Base-by-base conservation (phyloP, 2,888 invertebrate species). In the Athetis lepigone region DNA sequence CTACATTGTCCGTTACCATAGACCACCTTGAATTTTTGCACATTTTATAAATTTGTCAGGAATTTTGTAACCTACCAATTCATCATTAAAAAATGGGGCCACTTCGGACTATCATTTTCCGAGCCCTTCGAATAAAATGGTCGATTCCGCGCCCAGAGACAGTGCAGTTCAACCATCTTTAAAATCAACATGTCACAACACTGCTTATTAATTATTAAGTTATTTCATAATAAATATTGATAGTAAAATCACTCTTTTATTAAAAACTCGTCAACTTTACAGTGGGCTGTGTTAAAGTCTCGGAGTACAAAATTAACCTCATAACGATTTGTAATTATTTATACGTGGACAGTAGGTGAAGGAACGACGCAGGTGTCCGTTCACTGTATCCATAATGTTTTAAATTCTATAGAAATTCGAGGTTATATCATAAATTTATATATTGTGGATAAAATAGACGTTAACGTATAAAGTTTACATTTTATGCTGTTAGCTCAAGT, bases 291-390 rank as follows among this genome's bases (percentile, higher is more conserved):
- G 39, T 49, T 66, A 61, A 60, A 67, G 50, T 58, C 46, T 46
- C n/a, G 7, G 23, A 68, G 40, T 36, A 66, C 27, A 45, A 33
- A 54, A 69, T 70, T 79, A 79, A 76, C 64, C 77, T 76, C 43
- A 65, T 52, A 64, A 69, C 54, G 33, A 59, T 50, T 58, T 54
- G 47, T 39, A 50, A 60, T n/a, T n/a, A n/a, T 27, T 19, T 42
- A 39, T 57, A 47, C 43, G 55, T 57, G 36, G 8, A 18, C 19
- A 33, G 39, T 25, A 18, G 45, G 43, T 47, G 27, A 52, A 63
- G 45, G 51, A 50, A 9, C 50, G 19, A 19, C 13, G 54, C 79
- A 77, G 75, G 75, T 77, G 36, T 43, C 67, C 70, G 51, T 50
- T 64, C 29, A 66, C 61, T 77, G 75, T 49, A 63, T 74, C 52